These are phyloP conservation scores for Fratercula arctica DNA, from an alignment of 2,797 vertebrate species.

Conservation along the genomic window DNA sequence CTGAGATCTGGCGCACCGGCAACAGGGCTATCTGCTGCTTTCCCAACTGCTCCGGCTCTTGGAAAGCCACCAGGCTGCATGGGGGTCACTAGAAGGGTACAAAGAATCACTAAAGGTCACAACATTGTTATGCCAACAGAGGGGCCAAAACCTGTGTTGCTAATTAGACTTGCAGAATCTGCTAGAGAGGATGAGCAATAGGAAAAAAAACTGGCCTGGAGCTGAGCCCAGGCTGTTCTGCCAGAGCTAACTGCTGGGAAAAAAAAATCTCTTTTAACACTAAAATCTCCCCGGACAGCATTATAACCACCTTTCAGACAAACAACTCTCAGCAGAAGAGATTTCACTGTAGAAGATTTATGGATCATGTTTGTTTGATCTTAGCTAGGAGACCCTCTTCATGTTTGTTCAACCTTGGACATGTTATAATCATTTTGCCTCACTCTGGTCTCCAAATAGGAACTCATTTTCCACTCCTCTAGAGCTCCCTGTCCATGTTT, in stretches of 20 bases:
- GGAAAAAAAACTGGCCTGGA: slow-evolving; percentile 13
- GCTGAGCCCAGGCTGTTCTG: slow-evolving; percentile 19
- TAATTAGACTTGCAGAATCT: slow-evolving; percentile 45
- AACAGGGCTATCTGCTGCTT: slow-evolving; percentile 5
- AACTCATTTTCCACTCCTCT: neutral
- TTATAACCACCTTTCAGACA: neutral
- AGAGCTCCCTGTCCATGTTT: neutral
- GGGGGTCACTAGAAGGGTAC: neutral
- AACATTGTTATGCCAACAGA: neutral
- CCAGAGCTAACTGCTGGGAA: neutral
- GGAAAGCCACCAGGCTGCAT: neutral
- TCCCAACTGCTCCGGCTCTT: slow-evolving; percentile 39
- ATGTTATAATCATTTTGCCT: neutral
- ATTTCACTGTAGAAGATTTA: neutral
- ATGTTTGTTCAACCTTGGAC: neutral
- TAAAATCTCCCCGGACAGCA: neutral
- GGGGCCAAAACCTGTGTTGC: neutral
- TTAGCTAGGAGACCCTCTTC: neutral
- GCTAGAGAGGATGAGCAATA: slow-evolving; percentile 9
- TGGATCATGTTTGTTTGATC: neutral
- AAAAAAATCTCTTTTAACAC: neutral
- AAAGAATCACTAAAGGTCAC: neutral
- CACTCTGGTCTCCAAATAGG: neutral
- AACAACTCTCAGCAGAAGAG: neutral
- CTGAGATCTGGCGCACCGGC: neutral